Evolutionary conservation across 2,797 vertebrate genomes (phyloP), one percentile per base, ranked within the genome.

Genomic region (Corythornis leucogaster): DNA sequence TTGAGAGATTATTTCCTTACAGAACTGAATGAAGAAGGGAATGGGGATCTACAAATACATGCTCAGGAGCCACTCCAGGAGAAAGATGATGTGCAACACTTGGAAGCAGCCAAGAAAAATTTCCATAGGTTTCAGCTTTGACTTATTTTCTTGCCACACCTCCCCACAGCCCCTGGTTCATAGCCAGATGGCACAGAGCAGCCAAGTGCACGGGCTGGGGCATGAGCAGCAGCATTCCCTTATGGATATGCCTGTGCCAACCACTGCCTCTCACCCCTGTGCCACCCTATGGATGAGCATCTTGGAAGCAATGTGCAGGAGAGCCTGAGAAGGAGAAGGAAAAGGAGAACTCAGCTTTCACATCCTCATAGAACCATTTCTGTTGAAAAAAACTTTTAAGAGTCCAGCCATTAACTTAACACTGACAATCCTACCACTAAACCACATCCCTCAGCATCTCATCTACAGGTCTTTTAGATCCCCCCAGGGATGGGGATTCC

Each of bases 241-340:
- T 21, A 33, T 0, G 5, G 48, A 33, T 30, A 30, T 0, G 15
- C 45, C 57, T 11, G 8, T 6, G 7, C 5, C 7, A 59, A 16
- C 33, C 6, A 1, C 38, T 62, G 70, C 35, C 35, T 57, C 3
- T 0, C 19, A 22, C 4, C 33, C 54, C 43, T 48, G 38, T 24
- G 59, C n/a, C 20, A 38, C 21, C 53, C 54, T 26, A 58, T 0
- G 1, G 40, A 31, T 0, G 0, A 43, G 20, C 71, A 61, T 30
- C 43, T 31, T 5, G 30, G 30, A 10, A 26, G 54, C 24, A 35
- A 54, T 12, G 35, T 42, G 30, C 30, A 28, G 69, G 31, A 33
- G 48, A 62, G 9, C 8, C 28, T 55, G n/a, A 22, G 83, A 55
- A 26, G 64, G n/a, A 46, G 17, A 54, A 31, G 22, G 28, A 30